Conservation (phyloP, 1,140 invertebrate species). For the Laupala kohalensis region DNA sequence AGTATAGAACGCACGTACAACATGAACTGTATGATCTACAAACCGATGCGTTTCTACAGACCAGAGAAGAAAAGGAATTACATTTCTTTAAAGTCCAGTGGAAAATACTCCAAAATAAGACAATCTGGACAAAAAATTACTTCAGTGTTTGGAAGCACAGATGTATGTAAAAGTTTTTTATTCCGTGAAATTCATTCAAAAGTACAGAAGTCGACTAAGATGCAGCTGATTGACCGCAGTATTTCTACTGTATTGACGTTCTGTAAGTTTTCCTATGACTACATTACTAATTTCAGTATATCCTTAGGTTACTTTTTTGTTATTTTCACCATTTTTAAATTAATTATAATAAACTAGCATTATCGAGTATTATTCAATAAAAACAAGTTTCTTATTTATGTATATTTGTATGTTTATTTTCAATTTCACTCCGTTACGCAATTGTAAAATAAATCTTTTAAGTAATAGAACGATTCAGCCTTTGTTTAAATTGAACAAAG, state of each 20-base stretch:
- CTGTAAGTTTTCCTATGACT: neutral
- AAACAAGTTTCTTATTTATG: neutral
- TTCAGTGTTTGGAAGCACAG: neutral
- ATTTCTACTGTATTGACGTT: neutral
- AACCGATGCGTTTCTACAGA: conserved; percentile 2
- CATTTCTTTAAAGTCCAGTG: neutral
- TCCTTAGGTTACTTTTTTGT: neutral
- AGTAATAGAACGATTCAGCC: neutral
- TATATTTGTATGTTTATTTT: neutral
- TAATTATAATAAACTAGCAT: neutral
- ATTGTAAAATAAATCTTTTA: neutral
- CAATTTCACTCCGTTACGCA: neutral
- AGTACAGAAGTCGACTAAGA: neutral
- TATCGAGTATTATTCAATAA: neutral
- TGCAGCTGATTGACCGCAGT: neutral
- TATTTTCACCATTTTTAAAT: neutral
- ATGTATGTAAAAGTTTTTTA: neutral
- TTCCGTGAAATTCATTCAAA: too few species aligned
- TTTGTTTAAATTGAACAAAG: neutral
- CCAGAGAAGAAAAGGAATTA: neutral
- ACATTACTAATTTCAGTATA: neutral
- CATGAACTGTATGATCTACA: neutral
- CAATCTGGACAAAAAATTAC: neutral
- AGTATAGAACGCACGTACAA: neutral
- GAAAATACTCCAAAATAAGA: neutral